Conservation (phyloP, 2,797 vertebrate genomes). For the Limosa lapponica region DNA sequence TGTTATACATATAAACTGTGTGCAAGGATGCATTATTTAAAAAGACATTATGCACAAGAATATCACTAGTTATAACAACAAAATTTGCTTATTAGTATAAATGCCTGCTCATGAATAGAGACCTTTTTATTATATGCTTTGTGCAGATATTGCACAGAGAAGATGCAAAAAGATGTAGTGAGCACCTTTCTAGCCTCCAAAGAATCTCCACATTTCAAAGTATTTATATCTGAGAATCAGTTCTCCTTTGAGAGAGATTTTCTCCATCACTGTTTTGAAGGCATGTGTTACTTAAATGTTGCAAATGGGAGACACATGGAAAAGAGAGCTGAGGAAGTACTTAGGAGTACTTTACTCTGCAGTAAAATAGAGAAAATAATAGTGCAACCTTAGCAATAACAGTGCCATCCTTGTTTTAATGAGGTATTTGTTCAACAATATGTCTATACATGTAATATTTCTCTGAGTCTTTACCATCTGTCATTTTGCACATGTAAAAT, state of each 20-base stretch:
- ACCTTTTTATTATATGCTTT: neutral
- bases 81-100: neutral
- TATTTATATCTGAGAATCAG: neutral
- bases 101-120: neutral
- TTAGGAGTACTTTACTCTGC: neutral
- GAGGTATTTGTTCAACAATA: neutral
- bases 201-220: neutral
- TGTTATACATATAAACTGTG: neutral
- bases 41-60: neutral
- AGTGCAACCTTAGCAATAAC: neutral
- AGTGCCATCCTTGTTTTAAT: neutral
- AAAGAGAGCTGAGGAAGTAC: neutral
- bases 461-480: neutral
- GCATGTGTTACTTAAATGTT: neutral
- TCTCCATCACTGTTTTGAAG: neutral
- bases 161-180: neutral
- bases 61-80: neutral
- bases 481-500: neutral
- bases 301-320: neutral
- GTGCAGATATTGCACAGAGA: neutral
- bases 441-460: neutral
- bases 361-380: neutral
- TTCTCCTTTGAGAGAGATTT: neutral
- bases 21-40: neutral
- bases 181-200: neutral